Conservation (phyloP, 2,113 vertebrate genomes). For the Alethe diademata region DNA sequence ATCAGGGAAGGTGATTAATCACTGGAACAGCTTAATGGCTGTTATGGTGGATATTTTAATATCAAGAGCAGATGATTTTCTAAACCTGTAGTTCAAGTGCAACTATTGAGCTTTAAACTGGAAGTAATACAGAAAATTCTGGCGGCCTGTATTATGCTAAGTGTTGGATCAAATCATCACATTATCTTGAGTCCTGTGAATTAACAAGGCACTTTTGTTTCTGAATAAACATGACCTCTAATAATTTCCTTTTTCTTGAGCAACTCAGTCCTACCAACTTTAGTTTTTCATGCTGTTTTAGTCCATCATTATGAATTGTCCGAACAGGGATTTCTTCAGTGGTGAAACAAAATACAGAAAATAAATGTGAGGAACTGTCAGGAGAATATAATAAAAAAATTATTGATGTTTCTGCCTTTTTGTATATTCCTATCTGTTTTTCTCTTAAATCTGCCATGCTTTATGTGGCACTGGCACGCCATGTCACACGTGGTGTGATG, state of each 20-base stretch:
- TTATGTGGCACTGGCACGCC: accelerated
- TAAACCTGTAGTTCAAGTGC: conserved; percentile 20
- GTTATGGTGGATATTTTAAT: background rate
- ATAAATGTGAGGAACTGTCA: background rate
- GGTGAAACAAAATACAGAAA: background rate
- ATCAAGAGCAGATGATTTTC: background rate
- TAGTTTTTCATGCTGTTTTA: background rate
- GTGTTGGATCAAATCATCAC: conserved; percentile 26
- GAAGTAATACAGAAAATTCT: conserved; percentile 1
- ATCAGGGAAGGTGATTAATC: conserved; percentile 44
- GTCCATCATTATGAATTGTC: background rate
- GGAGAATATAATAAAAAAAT: background rate
- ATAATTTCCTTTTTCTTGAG: conserved; percentile 17
- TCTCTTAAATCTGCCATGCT: background rate
- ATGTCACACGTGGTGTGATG: accelerated
- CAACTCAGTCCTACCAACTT: background rate
- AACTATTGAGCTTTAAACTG: conserved; percentile 39
- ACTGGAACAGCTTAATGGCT: conserved; percentile 13
- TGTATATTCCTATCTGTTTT: background rate
- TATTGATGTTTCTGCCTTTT: background rate
- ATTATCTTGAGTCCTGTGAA: background rate
- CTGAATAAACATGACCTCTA: conserved; percentile 5
- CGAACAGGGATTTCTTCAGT: background rate
- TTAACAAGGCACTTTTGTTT: conserved; percentile 42
- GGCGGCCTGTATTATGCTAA: background rate